Base-by-base conservation (phyloP, 2,888 invertebrate genomes). In the Callyntrura sp. region DNA sequence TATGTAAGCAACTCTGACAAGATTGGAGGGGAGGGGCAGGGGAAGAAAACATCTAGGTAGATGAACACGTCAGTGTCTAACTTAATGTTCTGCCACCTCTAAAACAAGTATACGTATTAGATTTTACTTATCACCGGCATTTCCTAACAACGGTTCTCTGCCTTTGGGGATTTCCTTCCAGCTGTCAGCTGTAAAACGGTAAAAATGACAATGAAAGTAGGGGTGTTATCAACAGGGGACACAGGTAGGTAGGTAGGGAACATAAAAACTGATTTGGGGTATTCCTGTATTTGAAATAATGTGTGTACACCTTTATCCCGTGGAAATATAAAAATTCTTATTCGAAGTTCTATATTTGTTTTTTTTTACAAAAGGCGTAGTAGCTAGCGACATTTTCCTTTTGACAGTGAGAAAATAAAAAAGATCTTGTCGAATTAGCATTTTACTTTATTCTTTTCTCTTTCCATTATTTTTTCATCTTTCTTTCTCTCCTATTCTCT, bases 351-450 rank as follows among this genome's bases (percentile, higher is more conserved):
- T n/a, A n/a, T n/a, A n/a, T n/a, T n/a, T 28, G n/a, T 62, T 25
- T 57, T 17, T 14, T 62, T 25, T 65, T 11, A 65, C 28, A 65
- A 28, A 28, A 65, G 28, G 25, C 65, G 35, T 35, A 35, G 35
- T n/a, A n/a, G 12, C 62, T 25, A 65, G 20, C 11, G 9, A 65
- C n/a, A n/a, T 6, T 62, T 62, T 62, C 25, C n/a, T 62, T 25
- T 8, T 25, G 25, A 25, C 8, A 25, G 14, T 35, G 23, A 60
- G 23, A 60, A 51, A 60, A 60, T 60, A 65, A 28, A 65, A 28
- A 65, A 28, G 35, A 28, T 65, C 65, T 35, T 65, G 28, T 65
- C 28, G 65, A 65, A 65, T 65, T 65, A 65, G 65, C 65, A 65
- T 65, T 62, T 62, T 62, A 23, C 60, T 62, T 62, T 62, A 62